Evolutionary conservation across 2,797 vertebrate species (phyloP).

Genomic region (Acropternis orthonyx): DNA sequence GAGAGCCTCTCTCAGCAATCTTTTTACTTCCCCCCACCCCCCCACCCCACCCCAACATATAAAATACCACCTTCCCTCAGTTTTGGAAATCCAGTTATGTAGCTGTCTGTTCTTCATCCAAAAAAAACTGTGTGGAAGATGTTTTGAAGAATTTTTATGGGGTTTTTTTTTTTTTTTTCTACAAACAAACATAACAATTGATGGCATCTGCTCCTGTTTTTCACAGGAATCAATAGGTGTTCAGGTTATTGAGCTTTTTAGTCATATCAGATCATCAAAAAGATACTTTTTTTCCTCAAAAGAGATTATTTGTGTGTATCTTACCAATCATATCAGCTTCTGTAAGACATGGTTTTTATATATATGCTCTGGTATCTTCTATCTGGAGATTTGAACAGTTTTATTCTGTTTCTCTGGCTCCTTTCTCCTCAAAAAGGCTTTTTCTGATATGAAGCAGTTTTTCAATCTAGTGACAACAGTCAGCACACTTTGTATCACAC

Average conservation of each 20-base stretch:
- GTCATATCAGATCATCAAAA: not conserved
- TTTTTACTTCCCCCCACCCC: too few relatives aligned
- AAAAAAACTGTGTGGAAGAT: not conserved
- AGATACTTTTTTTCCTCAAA: not conserved
- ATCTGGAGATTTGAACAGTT: not conserved
- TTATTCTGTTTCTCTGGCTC: not conserved
- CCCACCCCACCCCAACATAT: too few relatives aligned
- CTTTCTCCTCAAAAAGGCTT: not conserved
- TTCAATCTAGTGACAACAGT: not conserved
- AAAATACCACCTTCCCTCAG: not conserved
- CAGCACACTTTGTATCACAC: not conserved
- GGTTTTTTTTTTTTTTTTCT: not conserved
- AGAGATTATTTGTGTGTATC: not conserved
- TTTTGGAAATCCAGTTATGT: not conserved
- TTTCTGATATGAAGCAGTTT: not conserved
- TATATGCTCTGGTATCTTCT: not conserved
- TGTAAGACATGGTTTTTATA: not conserved
- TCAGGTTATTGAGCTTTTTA: not conserved
- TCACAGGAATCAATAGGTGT: not conserved
- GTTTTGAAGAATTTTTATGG: not conserved
- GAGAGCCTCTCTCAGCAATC: not conserved
- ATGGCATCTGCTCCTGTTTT: not conserved
- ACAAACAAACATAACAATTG: not conserved
- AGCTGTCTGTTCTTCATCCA: not conserved
- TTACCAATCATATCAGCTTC: not conserved